Evolutionary conservation across 2,888 invertebrate species (phyloP).

Genomic region (Perithous albicinctus): DNA sequence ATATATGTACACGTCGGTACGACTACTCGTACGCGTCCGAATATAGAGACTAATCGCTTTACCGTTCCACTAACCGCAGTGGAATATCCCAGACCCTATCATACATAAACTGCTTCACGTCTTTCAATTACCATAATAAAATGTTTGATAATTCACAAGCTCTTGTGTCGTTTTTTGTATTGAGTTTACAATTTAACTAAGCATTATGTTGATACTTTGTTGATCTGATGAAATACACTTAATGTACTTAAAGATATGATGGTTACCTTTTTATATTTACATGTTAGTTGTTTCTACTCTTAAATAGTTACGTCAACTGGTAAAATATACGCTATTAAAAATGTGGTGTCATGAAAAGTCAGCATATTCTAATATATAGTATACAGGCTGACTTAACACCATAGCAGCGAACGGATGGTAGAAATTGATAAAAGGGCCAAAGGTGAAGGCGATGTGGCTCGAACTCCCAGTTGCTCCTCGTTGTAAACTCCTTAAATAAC

Average conservation of each 20-base stretch:
- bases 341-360: not conserved
- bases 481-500: constrained; percentile 43
- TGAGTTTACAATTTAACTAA: not conserved
- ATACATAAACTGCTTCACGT: not conserved
- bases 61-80: constrained; percentile 63
- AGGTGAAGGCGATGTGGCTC: not conserved
- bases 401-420: not conserved
- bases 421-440: constrained; percentile 2
- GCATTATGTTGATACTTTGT: not conserved
- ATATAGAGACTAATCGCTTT: constrained; percentile 66
- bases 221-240: too few species aligned
- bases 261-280: too few species aligned
- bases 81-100: constrained; percentile 57
- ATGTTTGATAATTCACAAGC: not conserved
- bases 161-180: not conserved
- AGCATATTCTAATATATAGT: not conserved
- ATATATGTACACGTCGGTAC: constrained; percentile 52
- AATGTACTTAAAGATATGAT: too few species aligned
- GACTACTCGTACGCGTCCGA: constrained; percentile 58
- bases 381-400: not conserved
- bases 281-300: too few species aligned
- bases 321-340: too few species aligned
- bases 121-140: constrained; percentile 7
- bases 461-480: constrained; percentile 8
- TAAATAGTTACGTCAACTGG: too few species aligned